These are phyloP conservation scores for Micrastur ruficollis DNA, from an alignment of 2,797 vertebrate species.

Conservation along the genomic window DNA sequence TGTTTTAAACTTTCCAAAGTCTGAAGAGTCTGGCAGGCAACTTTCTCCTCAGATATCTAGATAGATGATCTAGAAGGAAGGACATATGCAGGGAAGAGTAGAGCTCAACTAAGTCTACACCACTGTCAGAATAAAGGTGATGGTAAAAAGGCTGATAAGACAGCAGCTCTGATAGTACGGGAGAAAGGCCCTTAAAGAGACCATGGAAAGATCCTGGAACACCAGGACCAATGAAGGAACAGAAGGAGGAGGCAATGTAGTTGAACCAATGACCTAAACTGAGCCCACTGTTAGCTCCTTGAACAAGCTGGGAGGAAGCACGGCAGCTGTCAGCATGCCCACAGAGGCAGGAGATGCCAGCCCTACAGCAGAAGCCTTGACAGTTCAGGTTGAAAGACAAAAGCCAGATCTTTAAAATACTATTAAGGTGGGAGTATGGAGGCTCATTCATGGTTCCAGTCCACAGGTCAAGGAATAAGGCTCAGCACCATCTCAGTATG, in stretches of 20 bases:
- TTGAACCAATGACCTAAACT: rapidly evolving
- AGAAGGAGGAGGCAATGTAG: background rate
- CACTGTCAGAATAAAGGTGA: background rate
- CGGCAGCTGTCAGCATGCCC: background rate
- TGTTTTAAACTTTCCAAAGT: background rate
- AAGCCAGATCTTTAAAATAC: background rate
- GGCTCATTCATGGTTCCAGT: background rate
- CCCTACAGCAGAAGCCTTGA: background rate
- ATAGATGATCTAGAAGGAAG: background rate
- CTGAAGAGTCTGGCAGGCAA: background rate
- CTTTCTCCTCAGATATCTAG: background rate
- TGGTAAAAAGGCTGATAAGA: background rate
- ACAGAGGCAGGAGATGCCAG: background rate
- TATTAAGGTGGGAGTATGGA: background rate
- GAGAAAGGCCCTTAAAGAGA: background rate
- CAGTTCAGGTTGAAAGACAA: background rate
- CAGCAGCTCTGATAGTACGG: background rate
- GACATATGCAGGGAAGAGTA: background rate
- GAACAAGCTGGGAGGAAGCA: background rate
- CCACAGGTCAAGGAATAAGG: background rate
- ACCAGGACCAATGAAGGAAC: background rate
- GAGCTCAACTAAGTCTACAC: background rate
- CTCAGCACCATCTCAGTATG: background rate
- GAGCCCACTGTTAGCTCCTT: background rate
- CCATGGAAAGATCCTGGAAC: background rate